Evolutionary conservation across 2,113 vertebrate species (phyloP).

Genomic region (Euleptes europaea): DNA sequence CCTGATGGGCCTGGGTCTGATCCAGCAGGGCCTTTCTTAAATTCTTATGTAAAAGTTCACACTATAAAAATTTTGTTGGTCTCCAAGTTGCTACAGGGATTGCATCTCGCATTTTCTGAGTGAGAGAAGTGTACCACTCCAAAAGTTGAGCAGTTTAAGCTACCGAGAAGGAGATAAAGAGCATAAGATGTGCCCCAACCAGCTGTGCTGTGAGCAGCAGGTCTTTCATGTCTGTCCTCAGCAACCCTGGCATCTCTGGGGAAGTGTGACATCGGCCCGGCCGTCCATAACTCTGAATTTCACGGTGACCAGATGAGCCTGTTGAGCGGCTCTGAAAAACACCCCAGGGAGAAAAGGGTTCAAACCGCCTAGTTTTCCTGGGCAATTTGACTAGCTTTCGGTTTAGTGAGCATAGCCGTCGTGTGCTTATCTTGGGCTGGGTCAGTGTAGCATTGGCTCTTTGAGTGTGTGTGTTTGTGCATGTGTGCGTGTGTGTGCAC

Average conservation of each 20-base stretch:
- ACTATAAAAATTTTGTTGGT: too few species aligned
- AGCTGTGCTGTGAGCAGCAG: neutral
- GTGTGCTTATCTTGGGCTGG: fast-evolving
- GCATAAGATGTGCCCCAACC: neutral
- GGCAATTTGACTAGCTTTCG: neutral
- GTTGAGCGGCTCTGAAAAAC: neutral
- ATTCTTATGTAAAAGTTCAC: too few species aligned
- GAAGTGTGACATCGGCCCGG: neutral
- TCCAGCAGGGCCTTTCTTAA: too few species aligned
- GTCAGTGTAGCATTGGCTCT: fast-evolving
- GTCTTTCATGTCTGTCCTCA: neutral
- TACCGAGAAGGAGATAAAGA: neutral
- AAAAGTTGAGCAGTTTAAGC: too few species aligned
- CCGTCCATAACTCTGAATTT: neutral
- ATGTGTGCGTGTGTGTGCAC: too few species aligned
- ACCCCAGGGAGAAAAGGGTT: fast-evolving
- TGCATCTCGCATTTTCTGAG: too few species aligned
- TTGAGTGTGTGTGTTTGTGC: too few species aligned
- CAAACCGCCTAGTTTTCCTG: too few species aligned
- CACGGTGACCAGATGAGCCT: fast-evolving
- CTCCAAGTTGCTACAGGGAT: too few species aligned
- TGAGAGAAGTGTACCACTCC: too few species aligned
- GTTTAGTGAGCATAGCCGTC: fast-evolving
- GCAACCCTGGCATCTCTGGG: neutral
- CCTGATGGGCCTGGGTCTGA: too few species aligned